phyloP scores from a whole-genome alignment of 2,113 vertebrate species.

The Lophochroa leadbeateri region DNA sequence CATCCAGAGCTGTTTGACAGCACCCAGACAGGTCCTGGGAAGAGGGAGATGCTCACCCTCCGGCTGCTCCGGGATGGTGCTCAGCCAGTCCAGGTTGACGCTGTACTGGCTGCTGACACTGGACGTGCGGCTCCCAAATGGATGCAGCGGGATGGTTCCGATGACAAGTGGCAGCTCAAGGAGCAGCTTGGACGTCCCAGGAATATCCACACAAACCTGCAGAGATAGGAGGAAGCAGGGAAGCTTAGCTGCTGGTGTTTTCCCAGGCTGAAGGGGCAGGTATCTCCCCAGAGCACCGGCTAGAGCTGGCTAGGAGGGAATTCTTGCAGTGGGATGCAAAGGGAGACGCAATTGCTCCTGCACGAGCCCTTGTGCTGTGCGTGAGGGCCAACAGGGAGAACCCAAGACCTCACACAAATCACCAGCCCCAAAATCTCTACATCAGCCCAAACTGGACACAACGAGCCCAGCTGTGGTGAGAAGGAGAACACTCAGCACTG shows the following conservation, averaged over 20 bases:
- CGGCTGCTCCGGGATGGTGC: conserved; percentile 79
- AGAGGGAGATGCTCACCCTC: conserved; percentile 82
- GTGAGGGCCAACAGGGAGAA: neutral
- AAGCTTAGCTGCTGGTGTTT: neutral
- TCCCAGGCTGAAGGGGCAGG: neutral
- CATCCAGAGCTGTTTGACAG: neutral
- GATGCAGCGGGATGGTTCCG: conserved; percentile 91
- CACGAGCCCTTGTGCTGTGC: accelerated
- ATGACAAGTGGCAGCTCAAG: conserved; percentile 95
- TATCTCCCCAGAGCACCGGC: neutral
- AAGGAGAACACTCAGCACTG: accelerated
- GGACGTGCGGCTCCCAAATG: conserved; percentile 88
- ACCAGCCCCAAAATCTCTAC: neutral
- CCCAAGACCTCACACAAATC: no score
- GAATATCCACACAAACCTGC: conserved; percentile 93
- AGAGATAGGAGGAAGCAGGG: neutral
- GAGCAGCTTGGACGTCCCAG: conserved; percentile 89
- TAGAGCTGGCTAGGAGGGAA: neutral
- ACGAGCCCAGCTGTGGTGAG: neutral
- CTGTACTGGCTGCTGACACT: conserved; percentile 92
- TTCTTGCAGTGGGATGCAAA: neutral
- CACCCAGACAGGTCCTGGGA: neutral
- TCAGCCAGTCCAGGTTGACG: conserved; percentile 88
- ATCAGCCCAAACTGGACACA: neutral
- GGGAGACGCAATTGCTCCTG: neutral